Percentiles rank a stretch among this genome's conserved stretches.
These are phyloP conservation scores for Sanderia malayensis DNA, from an alignment of 30 jellyfish, hydroid and myxozoan species.

Conservation along the genomic window DNA sequence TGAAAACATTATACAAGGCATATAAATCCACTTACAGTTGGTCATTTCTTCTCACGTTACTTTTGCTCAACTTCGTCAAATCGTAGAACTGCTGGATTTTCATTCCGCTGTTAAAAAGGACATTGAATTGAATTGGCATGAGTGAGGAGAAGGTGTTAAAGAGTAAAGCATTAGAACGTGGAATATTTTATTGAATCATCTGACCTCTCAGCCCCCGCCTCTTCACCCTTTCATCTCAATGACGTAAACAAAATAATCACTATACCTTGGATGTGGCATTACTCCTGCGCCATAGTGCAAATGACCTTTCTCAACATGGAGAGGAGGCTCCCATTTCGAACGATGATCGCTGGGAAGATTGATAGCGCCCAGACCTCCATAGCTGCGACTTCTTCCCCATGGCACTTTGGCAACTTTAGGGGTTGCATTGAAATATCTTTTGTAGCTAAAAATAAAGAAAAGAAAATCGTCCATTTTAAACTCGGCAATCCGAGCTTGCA, in stretches of 20 bases:
- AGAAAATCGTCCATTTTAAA: no score
- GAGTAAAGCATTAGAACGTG: no score
- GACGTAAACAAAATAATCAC: no score
- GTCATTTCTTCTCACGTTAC: slow-evolving; percentile 65
- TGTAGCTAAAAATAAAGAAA: slow-evolving; percentile 51
- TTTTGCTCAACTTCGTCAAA: slow-evolving; percentile 49
- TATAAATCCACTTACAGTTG: slow-evolving; percentile 89
- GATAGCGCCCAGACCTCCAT: slow-evolving; percentile 80
- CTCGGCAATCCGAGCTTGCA: no score
- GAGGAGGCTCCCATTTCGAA: slow-evolving; percentile 79
- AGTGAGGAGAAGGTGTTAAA: background rate
- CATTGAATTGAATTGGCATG: background rate
- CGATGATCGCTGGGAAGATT: slow-evolving; percentile 59
- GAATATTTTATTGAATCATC: no score
- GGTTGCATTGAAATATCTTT: slow-evolving; percentile 41
- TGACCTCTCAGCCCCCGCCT: no score
- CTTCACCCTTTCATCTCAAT: no score
- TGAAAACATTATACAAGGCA: no score
- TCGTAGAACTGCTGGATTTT: slow-evolving; percentile 65
- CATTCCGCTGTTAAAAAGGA: slow-evolving; percentile 44
- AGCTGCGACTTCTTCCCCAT: slow-evolving; percentile 80
- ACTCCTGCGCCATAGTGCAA: slow-evolving; percentile 82
- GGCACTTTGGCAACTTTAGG: slow-evolving; percentile 69
- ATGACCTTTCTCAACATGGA: slow-evolving; percentile 70
- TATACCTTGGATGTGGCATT: slow-evolving; percentile 80